Evolutionary conservation across 2,797 vertebrate genomes (phyloP), one percentile per base, ranked within the genome.

Genomic region (Sphenopsis melanotis): DNA sequence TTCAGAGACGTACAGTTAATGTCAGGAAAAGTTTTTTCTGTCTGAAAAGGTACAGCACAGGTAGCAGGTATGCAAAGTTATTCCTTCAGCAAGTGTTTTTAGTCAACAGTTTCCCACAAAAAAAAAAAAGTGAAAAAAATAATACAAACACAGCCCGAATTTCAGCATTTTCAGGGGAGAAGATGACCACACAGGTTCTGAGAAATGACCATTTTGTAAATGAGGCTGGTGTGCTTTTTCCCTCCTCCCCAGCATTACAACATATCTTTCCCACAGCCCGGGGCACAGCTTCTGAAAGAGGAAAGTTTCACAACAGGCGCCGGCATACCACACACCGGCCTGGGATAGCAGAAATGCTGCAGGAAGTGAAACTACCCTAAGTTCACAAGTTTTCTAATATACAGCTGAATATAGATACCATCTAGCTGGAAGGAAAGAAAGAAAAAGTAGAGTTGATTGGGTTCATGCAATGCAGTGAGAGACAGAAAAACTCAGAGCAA

Each of bases 331-430:
- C 76, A 30, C 79, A 39, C 22, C 3, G 4, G 46, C 61, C 59
- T 15, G 17, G 41, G 55, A 85, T 2, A 0, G 59, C 42, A 61
- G 56, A 88, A 92, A 64, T 11, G n/a, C 37, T 15, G 59, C 74
- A 91, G 76, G 90, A 96, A 96, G 59, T 83, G 94, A 94, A 95
- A 91, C 80, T 52, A 47, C 56, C 1, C 1, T n/a, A 41, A 76
- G 24, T 89, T 89, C 90, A 80, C 63, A 89, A 63, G 80, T 94
- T 84, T 85, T 95, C 90, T 81, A 50, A 65, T 20, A 32, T 9
- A 37, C 41, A 79, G 83, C 59, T 71, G 37, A 76, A 65, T 47
- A 86, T n/a, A 94, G 47, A 85, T 5, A 60, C 32, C 83, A 69
- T 36, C 26, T 50, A 65, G 81, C 34, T 80, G 63, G 41, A 50